Conservation (phyloP, 2,797 vertebrate genomes). For the Alca torda region DNA sequence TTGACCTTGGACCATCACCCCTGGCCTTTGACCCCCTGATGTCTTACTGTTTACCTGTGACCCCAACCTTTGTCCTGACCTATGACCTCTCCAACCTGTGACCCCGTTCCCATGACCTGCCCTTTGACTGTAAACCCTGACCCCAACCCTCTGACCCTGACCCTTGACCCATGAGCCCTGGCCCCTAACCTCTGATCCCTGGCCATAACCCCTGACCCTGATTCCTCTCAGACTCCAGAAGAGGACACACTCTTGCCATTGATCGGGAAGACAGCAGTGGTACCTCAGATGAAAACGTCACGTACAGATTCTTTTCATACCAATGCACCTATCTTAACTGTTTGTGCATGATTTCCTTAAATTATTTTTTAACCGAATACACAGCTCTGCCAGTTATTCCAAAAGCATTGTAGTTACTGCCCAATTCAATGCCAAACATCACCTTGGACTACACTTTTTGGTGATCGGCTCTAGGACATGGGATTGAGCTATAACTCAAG, state of each 20-base stretch:
- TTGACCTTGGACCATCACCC: too few species aligned
- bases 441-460: neutral
- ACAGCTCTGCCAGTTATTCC: neutral
- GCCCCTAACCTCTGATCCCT: too few species aligned
- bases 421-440: neutral
- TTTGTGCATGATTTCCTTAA: neutral
- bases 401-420: neutral
- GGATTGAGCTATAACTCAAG: neutral
- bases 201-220: neutral
- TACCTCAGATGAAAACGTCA: neutral
- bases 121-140: neutral
- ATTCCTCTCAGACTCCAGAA: neutral
- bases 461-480: neutral
- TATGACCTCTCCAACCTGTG: neutral
- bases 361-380: neutral
- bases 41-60: too few species aligned
- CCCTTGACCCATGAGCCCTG: neutral
- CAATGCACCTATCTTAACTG: neutral
- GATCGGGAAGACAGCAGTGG: neutral
- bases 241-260: neutral
- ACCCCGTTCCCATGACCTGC: neutral
- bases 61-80: too few species aligned
- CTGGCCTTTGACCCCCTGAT: too few species aligned
- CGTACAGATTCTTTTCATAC: neutral
- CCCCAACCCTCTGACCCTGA: too few species aligned